Evolutionary conservation across 2,888 invertebrate genomes (phyloP).

Genomic region (Cataglyphis rosenhaueri): DNA sequence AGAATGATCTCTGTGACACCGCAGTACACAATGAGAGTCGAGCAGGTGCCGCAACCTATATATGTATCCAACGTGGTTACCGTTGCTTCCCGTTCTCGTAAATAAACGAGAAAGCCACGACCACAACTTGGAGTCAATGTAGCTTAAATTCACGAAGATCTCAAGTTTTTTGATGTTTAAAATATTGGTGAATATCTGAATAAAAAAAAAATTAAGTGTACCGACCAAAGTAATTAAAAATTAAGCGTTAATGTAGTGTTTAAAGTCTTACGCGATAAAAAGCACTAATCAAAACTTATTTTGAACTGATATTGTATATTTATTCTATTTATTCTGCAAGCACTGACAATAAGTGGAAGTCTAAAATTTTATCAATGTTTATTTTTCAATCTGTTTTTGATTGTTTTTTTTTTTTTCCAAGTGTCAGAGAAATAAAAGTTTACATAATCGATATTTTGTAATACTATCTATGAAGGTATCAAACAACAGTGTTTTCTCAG

Average conservation of each 20-base stretch:
- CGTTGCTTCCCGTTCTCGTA: not conserved
- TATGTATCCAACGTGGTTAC: not conserved
- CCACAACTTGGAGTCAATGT: not conserved
- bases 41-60: not conserved
- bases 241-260: not conserved
- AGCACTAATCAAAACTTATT: not conserved
- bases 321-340: not conserved
- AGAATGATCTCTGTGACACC: constrained; percentile 35
- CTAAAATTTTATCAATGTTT: constrained; percentile 15
- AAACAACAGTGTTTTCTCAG: constrained; percentile 12
- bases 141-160: not conserved
- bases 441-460: constrained; percentile 12
- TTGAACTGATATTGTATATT: not conserved
- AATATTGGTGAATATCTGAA: not conserved
- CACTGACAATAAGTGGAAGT: not conserved
- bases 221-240: constrained; percentile 17
- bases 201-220: not conserved
- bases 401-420: constrained; percentile 4
- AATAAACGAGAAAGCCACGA: constrained; percentile 15
- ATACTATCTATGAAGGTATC: constrained; percentile 6
- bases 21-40: not conserved
- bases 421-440: not conserved
- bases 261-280: not conserved
- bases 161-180: not conserved
- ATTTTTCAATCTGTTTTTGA: not conserved